A percentile compares a stretch with the other conserved stretches of the same genome.
phyloP scores from a whole-genome alignment of 2,797 vertebrate genomes.

The Chloroceryle inda region DNA sequence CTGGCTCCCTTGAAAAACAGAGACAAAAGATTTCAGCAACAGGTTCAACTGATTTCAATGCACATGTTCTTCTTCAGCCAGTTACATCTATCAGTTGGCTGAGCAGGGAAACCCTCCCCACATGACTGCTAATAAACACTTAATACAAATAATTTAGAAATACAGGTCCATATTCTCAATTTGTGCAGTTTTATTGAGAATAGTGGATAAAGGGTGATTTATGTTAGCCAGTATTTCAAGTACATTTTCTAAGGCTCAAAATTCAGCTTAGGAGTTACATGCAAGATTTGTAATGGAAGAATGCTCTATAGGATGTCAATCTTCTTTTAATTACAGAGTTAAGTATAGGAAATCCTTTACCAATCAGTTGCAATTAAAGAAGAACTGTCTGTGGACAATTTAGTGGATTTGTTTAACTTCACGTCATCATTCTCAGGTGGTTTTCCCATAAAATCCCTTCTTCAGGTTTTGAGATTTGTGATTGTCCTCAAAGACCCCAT shows the following conservation, averaged over 20 bases:
- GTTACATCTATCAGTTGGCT: not conserved
- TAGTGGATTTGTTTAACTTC: not conserved
- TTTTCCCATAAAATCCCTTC: not conserved
- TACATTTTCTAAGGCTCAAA: not conserved
- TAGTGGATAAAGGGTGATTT: not conserved
- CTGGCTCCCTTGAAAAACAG: not conserved
- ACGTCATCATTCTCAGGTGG: not conserved
- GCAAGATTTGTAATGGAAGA: not conserved
- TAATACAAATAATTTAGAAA: not conserved
- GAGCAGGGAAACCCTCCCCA: not conserved
- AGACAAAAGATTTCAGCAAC: not conserved
- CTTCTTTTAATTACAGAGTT: constrained; percentile 20
- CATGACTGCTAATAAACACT: not conserved
- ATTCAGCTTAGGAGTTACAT: not conserved
- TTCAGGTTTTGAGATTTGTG: not conserved
- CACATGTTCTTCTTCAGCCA: not conserved
- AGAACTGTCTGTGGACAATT: not conserved
- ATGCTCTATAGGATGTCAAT: not conserved
- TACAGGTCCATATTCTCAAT: fast-evolving
- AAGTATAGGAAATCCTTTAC: constrained; percentile 25
- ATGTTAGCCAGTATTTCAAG: not conserved
- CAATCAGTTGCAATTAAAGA: constrained; percentile 36
- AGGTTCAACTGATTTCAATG: not conserved
- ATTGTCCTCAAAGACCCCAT: fast-evolving
- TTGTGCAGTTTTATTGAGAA: not conserved